Conservation (phyloP, 2,113 vertebrate species). For the Gnathonemus echidnorhynchus region DNA sequence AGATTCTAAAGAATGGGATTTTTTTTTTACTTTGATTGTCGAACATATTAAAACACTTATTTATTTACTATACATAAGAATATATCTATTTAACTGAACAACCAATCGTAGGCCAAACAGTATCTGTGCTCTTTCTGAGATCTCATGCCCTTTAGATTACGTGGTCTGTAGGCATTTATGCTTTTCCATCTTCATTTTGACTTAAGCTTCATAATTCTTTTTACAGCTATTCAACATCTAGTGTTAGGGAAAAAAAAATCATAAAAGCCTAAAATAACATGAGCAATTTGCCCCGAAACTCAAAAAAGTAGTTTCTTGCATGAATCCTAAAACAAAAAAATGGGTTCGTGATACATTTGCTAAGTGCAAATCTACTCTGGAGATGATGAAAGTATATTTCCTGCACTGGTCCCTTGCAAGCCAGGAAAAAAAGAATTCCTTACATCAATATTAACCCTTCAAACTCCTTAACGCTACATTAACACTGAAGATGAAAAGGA, state of each 20-base stretch:
- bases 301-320: conserved; percentile 1
- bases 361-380: conserved; percentile 4
- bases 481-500: neutral
- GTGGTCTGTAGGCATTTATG: neutral
- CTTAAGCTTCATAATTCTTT: neutral
- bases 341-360: neutral
- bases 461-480: neutral
- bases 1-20: neutral
- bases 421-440: neutral
- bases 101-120: neutral
- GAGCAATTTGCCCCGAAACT: neutral
- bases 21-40: neutral
- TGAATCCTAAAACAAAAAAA: conserved; percentile 17
- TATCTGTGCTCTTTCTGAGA: neutral
- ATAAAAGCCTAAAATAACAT: conserved; percentile 14
- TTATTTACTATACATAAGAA: neutral
- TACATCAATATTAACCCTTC: neutral
- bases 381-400: conserved; percentile 14
- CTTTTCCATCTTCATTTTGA: neutral
- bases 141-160: neutral
- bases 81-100: neutral
- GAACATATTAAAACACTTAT: neutral
- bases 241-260: neutral
- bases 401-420: neutral
- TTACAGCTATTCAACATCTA: neutral